phyloP scores from a whole-genome alignment of 2,113 vertebrate species.

The Pituophis catenifer region DNA sequence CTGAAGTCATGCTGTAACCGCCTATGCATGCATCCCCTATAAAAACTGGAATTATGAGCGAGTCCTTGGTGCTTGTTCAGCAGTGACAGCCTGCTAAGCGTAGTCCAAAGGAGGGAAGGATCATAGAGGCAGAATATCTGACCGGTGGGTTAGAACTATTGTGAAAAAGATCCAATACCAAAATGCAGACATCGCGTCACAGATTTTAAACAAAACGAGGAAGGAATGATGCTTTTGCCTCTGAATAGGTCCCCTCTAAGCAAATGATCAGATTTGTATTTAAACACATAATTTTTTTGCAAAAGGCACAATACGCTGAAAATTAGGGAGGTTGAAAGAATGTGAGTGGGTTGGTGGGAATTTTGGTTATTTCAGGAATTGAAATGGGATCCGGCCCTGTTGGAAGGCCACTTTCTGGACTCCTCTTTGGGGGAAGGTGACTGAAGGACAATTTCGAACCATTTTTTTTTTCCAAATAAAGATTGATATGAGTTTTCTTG shows the following conservation, averaged over 20 bases:
- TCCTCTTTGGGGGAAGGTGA: not conserved
- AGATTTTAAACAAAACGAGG: not conserved
- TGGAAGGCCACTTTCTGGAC: not conserved
- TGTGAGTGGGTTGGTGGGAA: not conserved
- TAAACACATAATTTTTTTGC: not conserved
- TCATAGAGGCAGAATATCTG: not conserved
- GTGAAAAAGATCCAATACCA: not conserved
- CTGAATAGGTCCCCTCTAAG: not conserved
- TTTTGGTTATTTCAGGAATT: not conserved
- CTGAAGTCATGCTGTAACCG: not conserved
- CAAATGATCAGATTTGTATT: not conserved
- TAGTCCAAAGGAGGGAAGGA: not conserved
- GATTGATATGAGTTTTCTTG: not conserved
- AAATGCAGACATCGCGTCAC: not conserved
- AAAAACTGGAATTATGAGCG: not conserved
- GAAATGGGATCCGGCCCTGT: not conserved
- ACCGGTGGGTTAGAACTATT: not conserved
- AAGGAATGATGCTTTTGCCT: not conserved
- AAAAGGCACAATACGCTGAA: not conserved
- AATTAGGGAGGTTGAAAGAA: not conserved
- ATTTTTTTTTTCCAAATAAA: not conserved
- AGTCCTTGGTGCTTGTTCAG: not conserved
- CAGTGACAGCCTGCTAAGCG: not conserved
- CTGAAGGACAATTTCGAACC: not conserved
- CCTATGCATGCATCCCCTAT: not conserved